Evolutionary conservation across 1,140 invertebrate genomes (phyloP).

Genomic region (Drosophila suzukii): DNA sequence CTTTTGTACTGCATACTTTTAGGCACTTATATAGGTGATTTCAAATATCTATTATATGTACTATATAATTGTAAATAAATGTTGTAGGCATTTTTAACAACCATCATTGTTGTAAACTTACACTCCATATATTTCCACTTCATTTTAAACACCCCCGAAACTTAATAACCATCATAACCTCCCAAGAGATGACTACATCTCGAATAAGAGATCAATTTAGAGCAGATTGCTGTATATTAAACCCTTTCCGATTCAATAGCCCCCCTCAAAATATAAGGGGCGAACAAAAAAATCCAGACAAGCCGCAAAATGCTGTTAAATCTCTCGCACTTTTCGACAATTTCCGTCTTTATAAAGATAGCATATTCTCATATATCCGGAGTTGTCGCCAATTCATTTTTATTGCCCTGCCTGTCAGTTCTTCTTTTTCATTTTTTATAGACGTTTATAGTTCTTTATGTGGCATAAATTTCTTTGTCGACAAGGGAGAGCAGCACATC

Average conservation of each 20-base stretch:
- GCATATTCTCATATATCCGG: constrained; percentile 81
- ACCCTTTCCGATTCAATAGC: constrained; percentile 25
- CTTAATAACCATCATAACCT: background rate
- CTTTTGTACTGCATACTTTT: too few relatives aligned
- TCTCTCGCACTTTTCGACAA: constrained; percentile 18
- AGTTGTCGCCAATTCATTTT: constrained; percentile 76
- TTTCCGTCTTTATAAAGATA: constrained; percentile 52
- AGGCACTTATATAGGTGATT: too few relatives aligned
- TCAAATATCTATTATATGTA: too few relatives aligned
- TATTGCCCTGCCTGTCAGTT: constrained; percentile 53
- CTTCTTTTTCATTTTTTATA: constrained; percentile 57
- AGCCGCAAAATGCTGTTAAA: constrained; percentile 57
- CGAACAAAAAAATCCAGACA: constrained; percentile 25
- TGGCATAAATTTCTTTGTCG: constrained; percentile 64
- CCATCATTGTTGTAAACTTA: too few relatives aligned
- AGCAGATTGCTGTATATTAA: constrained; percentile 11
- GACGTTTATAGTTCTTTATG: constrained; percentile 80
- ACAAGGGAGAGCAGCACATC: constrained; percentile 1
- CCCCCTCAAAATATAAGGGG: background rate
- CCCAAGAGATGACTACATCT: constrained; percentile 34
- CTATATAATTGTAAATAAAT: too few relatives aligned
- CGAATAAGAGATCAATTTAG: constrained; percentile 22
- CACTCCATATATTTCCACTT: background rate
- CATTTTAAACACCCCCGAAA: background rate
- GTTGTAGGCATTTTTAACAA: too few relatives aligned